A percentile compares a stretch with the other conserved stretches of the same genome.
phyloP scores from a whole-genome alignment of 2,888 invertebrate genomes.

The Cheilosia impressa region DNA sequence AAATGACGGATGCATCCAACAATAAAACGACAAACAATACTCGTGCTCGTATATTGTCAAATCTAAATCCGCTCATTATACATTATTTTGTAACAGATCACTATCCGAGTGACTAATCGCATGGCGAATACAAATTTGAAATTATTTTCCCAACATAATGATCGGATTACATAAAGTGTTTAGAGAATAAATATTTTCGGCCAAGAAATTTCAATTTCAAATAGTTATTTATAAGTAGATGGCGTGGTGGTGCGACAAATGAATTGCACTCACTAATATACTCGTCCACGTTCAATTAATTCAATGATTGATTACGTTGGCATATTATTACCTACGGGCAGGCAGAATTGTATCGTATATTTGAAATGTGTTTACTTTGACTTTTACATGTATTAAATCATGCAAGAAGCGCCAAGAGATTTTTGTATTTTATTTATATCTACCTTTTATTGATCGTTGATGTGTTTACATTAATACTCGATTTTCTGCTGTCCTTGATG shows the following conservation, averaged over 20 bases:
- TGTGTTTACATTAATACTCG: neutral
- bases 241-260: slow-evolving; percentile 41
- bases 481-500: no score
- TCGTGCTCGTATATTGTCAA: neutral
- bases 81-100: slow-evolving; percentile 26
- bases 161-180: slow-evolving; percentile 53
- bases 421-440: slow-evolving; percentile 1
- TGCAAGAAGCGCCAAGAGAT: slow-evolving; percentile 28
- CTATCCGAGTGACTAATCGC: slow-evolving; percentile 46
- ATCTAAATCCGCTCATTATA: slow-evolving; percentile 13
- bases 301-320: slow-evolving; percentile 57
- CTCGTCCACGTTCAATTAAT: slow-evolving; percentile 70
- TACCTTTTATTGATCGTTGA: slow-evolving; percentile 6
- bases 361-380: slow-evolving; percentile 48
- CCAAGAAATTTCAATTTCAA: slow-evolving; percentile 28
- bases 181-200: slow-evolving; percentile 57
- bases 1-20: no score
- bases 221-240: slow-evolving; percentile 16
- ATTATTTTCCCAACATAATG: slow-evolving; percentile 50
- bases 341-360: slow-evolving; percentile 13
- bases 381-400: slow-evolving; percentile 29
- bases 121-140: slow-evolving; percentile 33
- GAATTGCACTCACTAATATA: slow-evolving; percentile 63
- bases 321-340: slow-evolving; percentile 1
- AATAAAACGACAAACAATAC: no score